Evolutionary conservation across 2,888 invertebrate genomes (phyloP).

Genomic region (Thelaira solivaga): DNA sequence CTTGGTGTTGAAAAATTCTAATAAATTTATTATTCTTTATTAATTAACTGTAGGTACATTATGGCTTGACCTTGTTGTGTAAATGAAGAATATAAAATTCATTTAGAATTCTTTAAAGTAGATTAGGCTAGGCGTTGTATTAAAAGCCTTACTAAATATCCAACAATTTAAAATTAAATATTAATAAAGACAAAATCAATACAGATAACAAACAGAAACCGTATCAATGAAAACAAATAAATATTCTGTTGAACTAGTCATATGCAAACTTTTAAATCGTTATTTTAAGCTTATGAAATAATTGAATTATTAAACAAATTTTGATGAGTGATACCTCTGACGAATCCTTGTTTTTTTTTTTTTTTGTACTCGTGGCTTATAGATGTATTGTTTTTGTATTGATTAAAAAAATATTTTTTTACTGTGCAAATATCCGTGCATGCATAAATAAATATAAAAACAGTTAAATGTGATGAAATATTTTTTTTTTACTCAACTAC

Average conservation of each 20-base stretch:
- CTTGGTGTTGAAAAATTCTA: no score
- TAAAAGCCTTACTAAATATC: neutral
- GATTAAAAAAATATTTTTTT: neutral
- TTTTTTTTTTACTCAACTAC: no score
- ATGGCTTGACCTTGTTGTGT: neutral
- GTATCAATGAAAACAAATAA: neutral
- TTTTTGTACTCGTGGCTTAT: neutral
- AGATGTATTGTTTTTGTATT: neutral
- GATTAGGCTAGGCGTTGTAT: neutral
- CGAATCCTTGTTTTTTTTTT: conserved; percentile 5
- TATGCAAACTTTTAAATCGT: neutral
- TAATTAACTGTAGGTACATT: no score
- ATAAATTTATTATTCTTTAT: no score
- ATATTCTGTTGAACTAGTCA: neutral
- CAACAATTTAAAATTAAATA: conserved; percentile 13
- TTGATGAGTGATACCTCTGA: neutral
- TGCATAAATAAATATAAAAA: neutral
- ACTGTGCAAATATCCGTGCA: neutral
- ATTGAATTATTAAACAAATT: conserved; percentile 2
- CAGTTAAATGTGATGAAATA: neutral
- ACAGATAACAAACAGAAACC: neutral
- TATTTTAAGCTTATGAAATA: conserved; percentile 6
- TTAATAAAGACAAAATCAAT: conserved; percentile 17
- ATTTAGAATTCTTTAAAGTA: neutral
- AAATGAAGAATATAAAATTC: neutral